Evolutionary conservation across 1,140 invertebrate genomes (phyloP).

Genomic region (Dolichoris vasculosae): DNA sequence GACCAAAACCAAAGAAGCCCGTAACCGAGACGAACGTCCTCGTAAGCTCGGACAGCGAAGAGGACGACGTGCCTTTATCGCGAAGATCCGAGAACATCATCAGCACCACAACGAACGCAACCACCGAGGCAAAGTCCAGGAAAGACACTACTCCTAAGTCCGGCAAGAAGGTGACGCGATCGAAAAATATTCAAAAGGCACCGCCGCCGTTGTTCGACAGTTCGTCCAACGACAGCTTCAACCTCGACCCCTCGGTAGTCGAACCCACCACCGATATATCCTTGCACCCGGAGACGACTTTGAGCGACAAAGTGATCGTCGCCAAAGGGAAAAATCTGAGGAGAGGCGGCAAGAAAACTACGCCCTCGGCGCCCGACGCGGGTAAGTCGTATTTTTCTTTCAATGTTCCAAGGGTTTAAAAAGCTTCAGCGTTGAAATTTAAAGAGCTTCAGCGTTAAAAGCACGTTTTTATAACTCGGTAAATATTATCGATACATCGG

Average conservation of each 20-base stretch:
- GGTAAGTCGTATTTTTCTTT: conserved; percentile 26
- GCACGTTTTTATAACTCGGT: no score
- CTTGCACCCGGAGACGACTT: conserved; percentile 58
- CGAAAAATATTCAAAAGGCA: not conserved
- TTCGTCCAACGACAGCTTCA: conserved; percentile 70
- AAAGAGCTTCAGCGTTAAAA: no score
- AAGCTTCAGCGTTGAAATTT: no score
- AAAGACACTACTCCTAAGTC: conserved; percentile 27
- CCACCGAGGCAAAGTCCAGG: conserved; percentile 8
- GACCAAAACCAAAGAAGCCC: conserved; percentile 9
- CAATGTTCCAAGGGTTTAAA: no score
- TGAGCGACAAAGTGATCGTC: conserved; percentile 48
- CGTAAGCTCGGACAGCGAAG: conserved; percentile 28
- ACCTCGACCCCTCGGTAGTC: conserved; percentile 63
- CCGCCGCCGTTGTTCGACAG: conserved; percentile 63
- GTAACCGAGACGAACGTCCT: not conserved
- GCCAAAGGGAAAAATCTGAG: conserved; percentile 16
- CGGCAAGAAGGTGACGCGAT: not conserved
- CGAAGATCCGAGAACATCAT: not conserved
- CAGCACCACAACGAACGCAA: not conserved
- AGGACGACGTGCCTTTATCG: conserved; percentile 36
- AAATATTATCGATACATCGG: no score
- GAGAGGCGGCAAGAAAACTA: conserved; percentile 20
- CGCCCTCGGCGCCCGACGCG: conserved; percentile 12
- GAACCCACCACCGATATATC: conserved; percentile 66